A percentile compares a stretch with the other conserved stretches of the same genome.
These are phyloP conservation scores for Spodoptera frugiperda DNA, from an alignment of 1,140 invertebrate species.

Conservation along the genomic window DNA sequence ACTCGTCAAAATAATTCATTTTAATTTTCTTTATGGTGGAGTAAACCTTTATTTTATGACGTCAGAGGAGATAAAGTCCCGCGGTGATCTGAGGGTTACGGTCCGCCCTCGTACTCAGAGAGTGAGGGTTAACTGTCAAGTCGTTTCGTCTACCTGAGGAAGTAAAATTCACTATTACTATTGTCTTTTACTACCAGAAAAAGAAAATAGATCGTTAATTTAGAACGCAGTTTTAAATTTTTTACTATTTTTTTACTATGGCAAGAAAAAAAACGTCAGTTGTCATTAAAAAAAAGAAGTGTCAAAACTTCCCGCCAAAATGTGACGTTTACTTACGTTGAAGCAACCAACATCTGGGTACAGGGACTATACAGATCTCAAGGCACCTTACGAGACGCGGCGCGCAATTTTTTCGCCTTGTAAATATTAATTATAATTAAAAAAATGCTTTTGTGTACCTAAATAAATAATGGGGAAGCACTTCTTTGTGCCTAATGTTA, in stretches of 20 bases:
- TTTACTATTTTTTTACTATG: no score
- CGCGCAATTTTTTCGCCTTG: conserved; percentile 65
- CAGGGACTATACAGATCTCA: conserved; percentile 35
- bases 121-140: conserved; percentile 5
- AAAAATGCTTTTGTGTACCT: conserved; percentile 70
- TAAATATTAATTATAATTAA: conserved; percentile 85
- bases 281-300: not conserved
- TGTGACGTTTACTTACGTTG: not conserved
- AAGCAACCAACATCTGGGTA: conserved; percentile 16
- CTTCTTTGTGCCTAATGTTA: conserved; percentile 77
- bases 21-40: conserved; percentile 85
- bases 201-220: no score
- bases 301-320: not conserved
- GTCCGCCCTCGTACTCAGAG: conserved; percentile 26
- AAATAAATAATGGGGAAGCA: conserved; percentile 76
- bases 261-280: not conserved
- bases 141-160: not conserved
- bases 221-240: no score
- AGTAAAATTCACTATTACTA: no score
- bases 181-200: no score
- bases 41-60: conserved; percentile 85
- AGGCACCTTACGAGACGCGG: not conserved
- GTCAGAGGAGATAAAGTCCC: conserved; percentile 80
- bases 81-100: conserved; percentile 60
- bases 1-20: conserved; percentile 86